phyloP scores from a whole-genome alignment of 1,140 invertebrate species.

The Drosophila littoralis region DNA sequence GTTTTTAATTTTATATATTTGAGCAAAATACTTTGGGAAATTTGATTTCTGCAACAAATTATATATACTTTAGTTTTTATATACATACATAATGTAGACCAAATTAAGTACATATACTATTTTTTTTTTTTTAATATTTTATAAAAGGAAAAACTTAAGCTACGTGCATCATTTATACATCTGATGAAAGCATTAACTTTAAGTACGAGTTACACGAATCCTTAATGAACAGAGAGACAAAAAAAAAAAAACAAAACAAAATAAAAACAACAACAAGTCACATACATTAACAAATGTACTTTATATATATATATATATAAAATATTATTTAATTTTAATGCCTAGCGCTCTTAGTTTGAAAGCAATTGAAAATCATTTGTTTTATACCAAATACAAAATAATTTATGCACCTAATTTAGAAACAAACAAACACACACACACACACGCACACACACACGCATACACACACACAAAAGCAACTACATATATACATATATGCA shows the following conservation, averaged over 20 bases:
- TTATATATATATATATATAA: constrained; percentile 46
- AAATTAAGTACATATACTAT: constrained; percentile 50
- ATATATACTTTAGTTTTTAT: constrained; percentile 31
- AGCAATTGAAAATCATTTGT: constrained; percentile 64
- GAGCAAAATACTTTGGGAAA: constrained; percentile 60
- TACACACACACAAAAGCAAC: constrained; percentile 26
- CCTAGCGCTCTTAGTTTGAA: constrained; percentile 60
- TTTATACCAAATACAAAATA: constrained; percentile 76
- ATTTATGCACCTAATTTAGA: constrained; percentile 58
- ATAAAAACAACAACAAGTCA: constrained; percentile 71
- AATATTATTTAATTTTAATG: constrained; percentile 71
- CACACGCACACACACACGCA: constrained; percentile 38
- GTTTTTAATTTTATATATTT: constrained; percentile 37
- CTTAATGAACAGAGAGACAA: constrained; percentile 35
- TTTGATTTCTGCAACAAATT: constrained; percentile 57
- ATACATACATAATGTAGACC: constrained; percentile 32
- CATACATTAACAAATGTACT: constrained; percentile 54
- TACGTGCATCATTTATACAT: constrained; percentile 9
- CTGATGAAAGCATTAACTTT: constrained; percentile 27
- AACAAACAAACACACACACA: constrained; percentile 40
- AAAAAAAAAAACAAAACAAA: constrained; percentile 7
- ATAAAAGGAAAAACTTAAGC: background rate
- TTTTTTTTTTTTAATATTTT: constrained; percentile 7
- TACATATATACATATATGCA: constrained; percentile 48
- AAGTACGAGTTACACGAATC: constrained; percentile 33